Base-by-base conservation (phyloP, 2,888 invertebrate genomes). In the Hetaerina titia region DNA sequence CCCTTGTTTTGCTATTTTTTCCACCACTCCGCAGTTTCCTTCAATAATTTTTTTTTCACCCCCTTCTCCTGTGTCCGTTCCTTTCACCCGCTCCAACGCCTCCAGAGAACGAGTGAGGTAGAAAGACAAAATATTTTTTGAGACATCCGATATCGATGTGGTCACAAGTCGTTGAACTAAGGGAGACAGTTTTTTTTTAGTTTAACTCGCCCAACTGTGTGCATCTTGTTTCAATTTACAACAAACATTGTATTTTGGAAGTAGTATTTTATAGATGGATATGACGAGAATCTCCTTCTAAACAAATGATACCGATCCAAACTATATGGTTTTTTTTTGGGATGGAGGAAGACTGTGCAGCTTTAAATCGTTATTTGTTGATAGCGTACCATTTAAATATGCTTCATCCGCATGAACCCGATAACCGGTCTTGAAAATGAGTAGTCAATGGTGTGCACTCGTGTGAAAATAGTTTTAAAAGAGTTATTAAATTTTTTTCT, bases 121-220 rank as follows among this genome's bases (percentile, higher is more conserved):
- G 31, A 81, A 31, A 69, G 69, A 69, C 0, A n/a, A 69, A 69
- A 31, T 5, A 7, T 81, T 31, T 74, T 81, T 81, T 81, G 7
- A 81, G 81, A 31, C 13, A 81, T 81, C 81, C 81, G 81, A 81
- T 81, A 81, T 81, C 25, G 81, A 81, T 81, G 81, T 81, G 81
- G 31, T 81, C 81, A 81, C 81, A 81, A 81, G 81, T 81, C 31
- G 1, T 81, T 25, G 31, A 81, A 81, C 25, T 81, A 31, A 81
- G 25, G 22, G 69, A 13, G 31, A 81, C 8, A 8, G 2, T 31
- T 81, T 81, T 81, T 81, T 81, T 81, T 31, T 81, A 25, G 13
- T 25, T 25, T 31, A 31, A 31, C 13, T 15, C 13, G 0, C 1
- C 81, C 31, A 2, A 81, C 11, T 11, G 31, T 31, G 15, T 81